Conservation (phyloP, 2,797 vertebrate species). For the Tympanoctomys barrerae region DNA sequence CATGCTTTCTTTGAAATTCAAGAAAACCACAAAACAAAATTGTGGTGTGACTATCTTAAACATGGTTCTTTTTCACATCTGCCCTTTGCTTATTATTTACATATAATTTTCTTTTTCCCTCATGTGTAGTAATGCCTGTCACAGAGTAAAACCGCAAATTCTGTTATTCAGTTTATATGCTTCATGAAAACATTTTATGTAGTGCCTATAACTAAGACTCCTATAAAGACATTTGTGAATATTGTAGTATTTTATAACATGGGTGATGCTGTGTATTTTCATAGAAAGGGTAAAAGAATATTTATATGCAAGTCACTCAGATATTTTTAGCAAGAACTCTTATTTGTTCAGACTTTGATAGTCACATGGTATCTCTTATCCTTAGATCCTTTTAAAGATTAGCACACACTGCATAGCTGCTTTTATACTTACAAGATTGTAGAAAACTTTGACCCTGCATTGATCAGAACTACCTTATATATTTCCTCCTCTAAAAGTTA, state of each 20-base stretch:
- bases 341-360: neutral
- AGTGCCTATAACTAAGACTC: slow-evolving; percentile 8
- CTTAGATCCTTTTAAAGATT: neutral
- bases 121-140: neutral
- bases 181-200: slow-evolving; percentile 35
- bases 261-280: neutral
- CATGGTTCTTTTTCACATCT: neutral
- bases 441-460: neutral
- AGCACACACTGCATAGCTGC: neutral
- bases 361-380: neutral
- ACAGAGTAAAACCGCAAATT: slow-evolving; percentile 29
- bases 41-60: neutral
- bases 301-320: slow-evolving; percentile 17
- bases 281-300: neutral
- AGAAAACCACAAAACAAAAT: neutral
- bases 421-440: slow-evolving; percentile 3
- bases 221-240: slow-evolving; percentile 39
- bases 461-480: neutral
- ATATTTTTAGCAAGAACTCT: neutral
- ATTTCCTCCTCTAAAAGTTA: neutral
- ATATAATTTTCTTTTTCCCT: neutral
- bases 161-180: slow-evolving; percentile 5
- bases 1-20: neutral
- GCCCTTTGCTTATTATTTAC: slow-evolving; percentile 3
- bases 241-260: slow-evolving; percentile 33